Base-by-base conservation (phyloP, 2,113 vertebrate species). In the Aphyosemion australe region DNA sequence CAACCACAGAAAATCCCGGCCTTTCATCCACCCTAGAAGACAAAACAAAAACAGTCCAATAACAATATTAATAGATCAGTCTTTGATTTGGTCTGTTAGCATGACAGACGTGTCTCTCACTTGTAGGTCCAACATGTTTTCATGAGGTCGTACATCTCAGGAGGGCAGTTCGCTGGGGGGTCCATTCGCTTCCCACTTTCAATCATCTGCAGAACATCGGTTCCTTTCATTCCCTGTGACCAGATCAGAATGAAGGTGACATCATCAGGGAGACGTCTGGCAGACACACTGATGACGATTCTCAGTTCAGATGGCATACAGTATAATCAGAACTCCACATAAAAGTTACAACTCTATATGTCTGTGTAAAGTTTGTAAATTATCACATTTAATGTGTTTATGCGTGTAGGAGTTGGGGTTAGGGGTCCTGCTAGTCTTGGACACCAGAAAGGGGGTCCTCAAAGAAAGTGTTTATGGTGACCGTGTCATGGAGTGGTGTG, bases 211-310 rank as follows among this genome's bases (percentile, higher is more conserved):
- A 94, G 88, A 8, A 98, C 97, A 13, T 98, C 96, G 18, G 93
- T 94, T 46, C 97, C 97, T 88, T 97, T 98, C 96, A 98, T 96
- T 34, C 97, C 96, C 97, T 99, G 75, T 18, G 73, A 88, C 3
- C 46, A 49, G 12, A 1, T 63, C 6, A 26, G 26, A 26, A 26
- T 26, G 57, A n/a, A 52, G 37, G 37, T n/a, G n/a, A n/a, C n/a
- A n/a, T n/a, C n/a, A n/a, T n/a, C n/a, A n/a, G n/a, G n/a, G n/a
- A n/a, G n/a, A n/a, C n/a, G n/a, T 10, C 8, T 10, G 37, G 1
- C 37, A 12, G 37, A 39, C 21, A 26, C 21, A 26, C 21, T 26
- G 21, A 26, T 26, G 21, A 26, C 4, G 21, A 26, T n/a, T n/a
- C n/a, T n/a, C n/a, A n/a, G n/a, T n/a, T n/a, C n/a, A n/a, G n/a